Percentiles rank a stretch among this genome's conserved stretches.
Evolutionary conservation across 2,113 vertebrate genomes (phyloP).

Genomic region (Narcine bancroftii): DNA sequence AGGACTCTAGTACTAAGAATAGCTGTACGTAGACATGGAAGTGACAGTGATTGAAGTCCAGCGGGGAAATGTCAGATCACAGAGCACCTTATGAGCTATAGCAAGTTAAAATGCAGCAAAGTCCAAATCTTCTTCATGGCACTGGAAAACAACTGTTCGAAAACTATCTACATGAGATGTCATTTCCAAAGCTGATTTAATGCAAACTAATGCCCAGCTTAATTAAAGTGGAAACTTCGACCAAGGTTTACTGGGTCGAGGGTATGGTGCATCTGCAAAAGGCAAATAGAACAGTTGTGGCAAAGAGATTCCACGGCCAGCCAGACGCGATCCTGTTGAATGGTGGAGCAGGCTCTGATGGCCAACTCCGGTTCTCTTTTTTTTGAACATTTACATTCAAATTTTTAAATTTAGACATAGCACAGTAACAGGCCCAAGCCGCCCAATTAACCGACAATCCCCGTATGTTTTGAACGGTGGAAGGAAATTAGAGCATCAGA

Average conservation of each 20-base stretch:
- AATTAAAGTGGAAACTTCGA: neutral
- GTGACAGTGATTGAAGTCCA: slow-evolving; percentile 29
- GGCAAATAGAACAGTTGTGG: neutral
- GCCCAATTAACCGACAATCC: too few species aligned
- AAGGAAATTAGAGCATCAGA: too few species aligned
- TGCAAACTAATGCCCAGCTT: neutral
- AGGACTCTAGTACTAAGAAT: slow-evolving; percentile 7
- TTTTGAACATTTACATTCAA: too few species aligned
- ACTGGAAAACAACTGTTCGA: neutral
- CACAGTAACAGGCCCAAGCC: too few species aligned
- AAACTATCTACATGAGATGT: neutral
- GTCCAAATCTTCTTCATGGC: neutral
- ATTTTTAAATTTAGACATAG: too few species aligned
- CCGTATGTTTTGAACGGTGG: too few species aligned
- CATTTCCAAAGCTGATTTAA: neutral
- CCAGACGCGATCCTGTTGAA: too few species aligned
- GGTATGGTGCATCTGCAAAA: too few species aligned
- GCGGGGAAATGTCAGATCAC: neutral
- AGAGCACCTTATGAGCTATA: neutral
- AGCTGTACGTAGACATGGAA: neutral
- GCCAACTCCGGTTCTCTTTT: too few species aligned
- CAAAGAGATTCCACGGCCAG: too few species aligned
- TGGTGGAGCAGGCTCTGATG: too few species aligned
- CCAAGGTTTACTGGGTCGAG: neutral
- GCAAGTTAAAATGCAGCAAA: neutral